Evolutionary conservation across 2,113 vertebrate species (phyloP).

Genomic region (Gavia stellata): DNA sequence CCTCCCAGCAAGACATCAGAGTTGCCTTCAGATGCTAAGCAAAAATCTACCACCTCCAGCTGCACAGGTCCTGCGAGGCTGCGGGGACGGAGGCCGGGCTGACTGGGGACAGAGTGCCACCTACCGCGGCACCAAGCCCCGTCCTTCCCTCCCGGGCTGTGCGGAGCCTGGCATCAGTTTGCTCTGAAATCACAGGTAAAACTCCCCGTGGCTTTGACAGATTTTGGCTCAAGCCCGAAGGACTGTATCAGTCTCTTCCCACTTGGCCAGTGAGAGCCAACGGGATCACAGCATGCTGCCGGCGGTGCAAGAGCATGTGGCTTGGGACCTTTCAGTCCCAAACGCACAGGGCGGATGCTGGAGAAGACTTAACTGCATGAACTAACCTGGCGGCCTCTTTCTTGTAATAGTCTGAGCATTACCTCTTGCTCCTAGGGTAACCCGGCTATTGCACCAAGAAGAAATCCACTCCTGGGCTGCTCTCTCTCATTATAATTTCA

Average conservation of each 20-base stretch:
- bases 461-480: neutral
- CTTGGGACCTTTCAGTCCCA: neutral
- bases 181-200: neutral
- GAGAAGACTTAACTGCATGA: neutral
- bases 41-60: neutral
- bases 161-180: neutral
- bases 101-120: neutral
- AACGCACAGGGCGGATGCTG: neutral
- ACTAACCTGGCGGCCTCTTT: neutral
- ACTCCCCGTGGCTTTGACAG: neutral
- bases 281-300: rapidly evolving
- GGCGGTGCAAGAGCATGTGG: rapidly evolving
- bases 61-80: neutral
- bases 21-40: neutral
- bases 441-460: neutral
- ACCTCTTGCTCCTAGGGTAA: neutral
- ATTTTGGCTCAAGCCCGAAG: neutral
- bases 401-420: neutral
- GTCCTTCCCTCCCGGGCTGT: neutral
- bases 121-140: rapidly evolving
- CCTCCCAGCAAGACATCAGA: neutral
- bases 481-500: slow-evolving; percentile 24
- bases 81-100: rapidly evolving
- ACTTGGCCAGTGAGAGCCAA: neutral
- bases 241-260: neutral